Percentiles rank a stretch among this genome's conserved stretches.
Conservation (phyloP, 2,888 invertebrate genomes). For the Stenchaetothrips biformis region DNA sequence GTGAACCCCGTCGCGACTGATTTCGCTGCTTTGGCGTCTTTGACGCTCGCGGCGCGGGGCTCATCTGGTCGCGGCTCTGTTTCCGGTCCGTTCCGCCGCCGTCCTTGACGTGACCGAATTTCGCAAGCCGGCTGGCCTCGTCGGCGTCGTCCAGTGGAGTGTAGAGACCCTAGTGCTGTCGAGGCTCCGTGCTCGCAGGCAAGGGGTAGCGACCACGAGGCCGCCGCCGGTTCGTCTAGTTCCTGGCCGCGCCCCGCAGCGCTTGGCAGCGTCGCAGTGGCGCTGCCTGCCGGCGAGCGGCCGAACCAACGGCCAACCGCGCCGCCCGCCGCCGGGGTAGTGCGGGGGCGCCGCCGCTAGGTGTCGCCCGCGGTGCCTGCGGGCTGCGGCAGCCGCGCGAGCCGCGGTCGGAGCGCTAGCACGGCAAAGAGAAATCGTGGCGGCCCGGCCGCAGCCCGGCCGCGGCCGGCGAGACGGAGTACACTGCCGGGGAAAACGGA, state of each 20-base stretch:
- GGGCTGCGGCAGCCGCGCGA: neutral
- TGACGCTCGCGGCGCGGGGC: too few species aligned
- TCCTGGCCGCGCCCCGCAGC: neutral
- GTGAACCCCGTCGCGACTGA: too few species aligned
- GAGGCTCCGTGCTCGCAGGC: neutral
- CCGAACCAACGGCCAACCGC: neutral
- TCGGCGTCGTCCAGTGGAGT: too few species aligned
- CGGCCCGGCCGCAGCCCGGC: neutral
- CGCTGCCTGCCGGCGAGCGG: neutral
- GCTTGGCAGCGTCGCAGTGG: neutral
- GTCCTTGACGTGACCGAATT: too few species aligned
- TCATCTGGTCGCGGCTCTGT: too few species aligned
- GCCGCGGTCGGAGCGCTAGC: neutral
- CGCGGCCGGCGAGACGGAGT: too few species aligned
- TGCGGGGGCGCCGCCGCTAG: neutral
- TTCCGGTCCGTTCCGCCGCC: too few species aligned
- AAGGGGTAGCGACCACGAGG: neutral
- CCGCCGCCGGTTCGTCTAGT: neutral
- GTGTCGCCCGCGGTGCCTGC: too few species aligned
- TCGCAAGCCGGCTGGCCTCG: too few species aligned
- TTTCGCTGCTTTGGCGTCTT: too few species aligned
- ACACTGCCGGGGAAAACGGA: too few species aligned
- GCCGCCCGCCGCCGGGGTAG: neutral
- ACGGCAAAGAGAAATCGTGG: constrained; percentile 17
- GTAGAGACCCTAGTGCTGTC: too few species aligned